A percentile compares a stretch with the other conserved stretches of the same genome.
Conservation (phyloP, 2,113 vertebrate genomes). For the Guaruba guarouba region DNA sequence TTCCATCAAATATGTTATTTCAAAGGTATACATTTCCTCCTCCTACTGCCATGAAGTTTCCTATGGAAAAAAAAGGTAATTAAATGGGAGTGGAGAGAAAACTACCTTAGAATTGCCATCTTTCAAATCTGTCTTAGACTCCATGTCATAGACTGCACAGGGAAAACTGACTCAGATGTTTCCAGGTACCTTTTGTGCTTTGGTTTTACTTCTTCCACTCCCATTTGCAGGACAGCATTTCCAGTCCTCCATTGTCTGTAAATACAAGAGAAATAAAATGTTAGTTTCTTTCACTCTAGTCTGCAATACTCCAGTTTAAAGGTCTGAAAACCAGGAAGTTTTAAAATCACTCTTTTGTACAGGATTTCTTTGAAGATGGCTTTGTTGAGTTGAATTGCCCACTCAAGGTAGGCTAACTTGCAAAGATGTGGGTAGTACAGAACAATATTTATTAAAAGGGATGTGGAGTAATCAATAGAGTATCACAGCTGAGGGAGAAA, state of each 20-base stretch:
- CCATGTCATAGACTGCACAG: not conserved
- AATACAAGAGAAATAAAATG: not conserved
- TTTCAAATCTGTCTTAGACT: not conserved
- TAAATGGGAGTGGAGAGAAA: not conserved
- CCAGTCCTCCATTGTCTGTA: not conserved
- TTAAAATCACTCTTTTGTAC: not conserved
- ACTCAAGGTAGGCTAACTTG: not conserved
- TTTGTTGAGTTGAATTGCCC: not conserved
- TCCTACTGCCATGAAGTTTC: not conserved
- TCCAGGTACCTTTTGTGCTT: not conserved
- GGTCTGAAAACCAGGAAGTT: not conserved
- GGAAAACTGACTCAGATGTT: not conserved
- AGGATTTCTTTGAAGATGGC: not conserved
- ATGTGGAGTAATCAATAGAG: not conserved
- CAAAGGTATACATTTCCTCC: not conserved
- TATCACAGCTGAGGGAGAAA: not conserved
- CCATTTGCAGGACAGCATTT: not conserved
- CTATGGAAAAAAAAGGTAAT: not conserved
- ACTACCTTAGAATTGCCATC: not conserved
- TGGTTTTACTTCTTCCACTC: not conserved
- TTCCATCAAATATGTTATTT: not conserved
- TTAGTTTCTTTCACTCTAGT: not conserved
- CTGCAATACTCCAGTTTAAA: not conserved
- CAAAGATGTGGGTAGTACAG: not conserved
- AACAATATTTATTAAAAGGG: not conserved